These are phyloP conservation scores for Eulithis testata DNA, from an alignment of 2,888 invertebrate species.

Conservation along the genomic window DNA sequence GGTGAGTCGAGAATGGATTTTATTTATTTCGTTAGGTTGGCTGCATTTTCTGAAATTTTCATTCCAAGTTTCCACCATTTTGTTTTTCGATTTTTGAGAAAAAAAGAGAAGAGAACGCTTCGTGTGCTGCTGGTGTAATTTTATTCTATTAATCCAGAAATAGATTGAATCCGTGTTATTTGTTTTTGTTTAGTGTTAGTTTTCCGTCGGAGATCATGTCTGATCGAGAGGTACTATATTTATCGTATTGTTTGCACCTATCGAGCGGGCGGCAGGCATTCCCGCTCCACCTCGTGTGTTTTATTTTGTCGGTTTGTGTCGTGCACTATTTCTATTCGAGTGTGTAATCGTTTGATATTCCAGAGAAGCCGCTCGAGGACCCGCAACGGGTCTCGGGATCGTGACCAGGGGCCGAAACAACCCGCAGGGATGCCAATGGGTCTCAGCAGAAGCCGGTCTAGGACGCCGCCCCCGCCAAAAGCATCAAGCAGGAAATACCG, in stretches of 20 bases:
- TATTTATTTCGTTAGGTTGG: too few species aligned
- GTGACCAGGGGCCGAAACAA: slow-evolving; percentile 74
- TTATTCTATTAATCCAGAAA: slow-evolving; percentile 62
- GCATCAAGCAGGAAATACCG: slow-evolving; percentile 76
- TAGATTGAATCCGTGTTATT: slow-evolving; percentile 67
- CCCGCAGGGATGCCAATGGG: slow-evolving; percentile 71
- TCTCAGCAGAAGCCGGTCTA: slow-evolving; percentile 80
- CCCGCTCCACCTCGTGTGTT: slow-evolving; percentile 71
- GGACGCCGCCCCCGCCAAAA: slow-evolving; percentile 82
- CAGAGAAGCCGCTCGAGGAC: slow-evolving; percentile 82
- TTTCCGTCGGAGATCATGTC: slow-evolving; percentile 68
- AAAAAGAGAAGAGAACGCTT: slow-evolving; percentile 47
- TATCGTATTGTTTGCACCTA: slow-evolving; percentile 53
- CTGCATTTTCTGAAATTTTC: too few species aligned
- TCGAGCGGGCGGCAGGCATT: slow-evolving; percentile 45
- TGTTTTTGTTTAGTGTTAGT: slow-evolving; percentile 56
- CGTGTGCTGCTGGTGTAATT: slow-evolving; percentile 51
- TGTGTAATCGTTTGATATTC: slow-evolving; percentile 57
- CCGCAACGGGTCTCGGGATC: slow-evolving; percentile 79
- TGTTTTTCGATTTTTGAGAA: slow-evolving; percentile 64
- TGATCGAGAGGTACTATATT: slow-evolving; percentile 80
- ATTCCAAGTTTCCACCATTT: slow-evolving; percentile 53
- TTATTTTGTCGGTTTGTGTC: slow-evolving; percentile 55
- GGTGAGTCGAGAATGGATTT: too few species aligned
- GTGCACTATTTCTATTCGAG: slow-evolving; percentile 51